phyloP scores from a whole-genome alignment of 2,113 vertebrate genomes.

The Ginglymostoma cirratum region DNA sequence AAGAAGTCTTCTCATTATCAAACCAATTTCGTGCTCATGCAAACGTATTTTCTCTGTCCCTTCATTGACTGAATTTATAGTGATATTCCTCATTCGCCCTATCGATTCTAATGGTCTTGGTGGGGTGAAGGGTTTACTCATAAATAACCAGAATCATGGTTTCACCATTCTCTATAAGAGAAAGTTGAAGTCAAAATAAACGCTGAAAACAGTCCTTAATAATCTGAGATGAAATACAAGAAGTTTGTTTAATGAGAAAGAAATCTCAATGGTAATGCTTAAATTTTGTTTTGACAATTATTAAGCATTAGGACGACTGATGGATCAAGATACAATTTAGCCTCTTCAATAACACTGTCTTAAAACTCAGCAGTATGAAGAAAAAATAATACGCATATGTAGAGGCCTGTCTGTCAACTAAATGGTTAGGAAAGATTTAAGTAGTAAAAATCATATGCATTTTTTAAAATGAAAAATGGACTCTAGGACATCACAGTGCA shows the following conservation, averaged over 20 bases:
- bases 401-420: not conserved
- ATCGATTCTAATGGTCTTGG: not conserved
- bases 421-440: not conserved
- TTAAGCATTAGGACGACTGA: too few relatives aligned
- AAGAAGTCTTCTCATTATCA: not conserved
- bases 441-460: not conserved
- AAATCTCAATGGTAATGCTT: not conserved
- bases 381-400: not conserved
- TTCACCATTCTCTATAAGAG: not conserved
- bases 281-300: too few relatives aligned
- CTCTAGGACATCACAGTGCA: not conserved
- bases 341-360: not conserved
- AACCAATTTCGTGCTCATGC: not conserved
- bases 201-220: too few relatives aligned
- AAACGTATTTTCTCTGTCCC: not conserved
- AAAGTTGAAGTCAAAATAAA: too few relatives aligned
- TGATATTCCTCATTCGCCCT: not conserved
- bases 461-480: not conserved
- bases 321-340: too few relatives aligned
- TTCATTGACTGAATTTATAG: not conserved
- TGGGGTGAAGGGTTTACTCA: not conserved
- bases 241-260: not conserved
- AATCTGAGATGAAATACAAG: too few relatives aligned
- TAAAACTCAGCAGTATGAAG: not conserved
- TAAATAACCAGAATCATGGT: not conserved